Conservation (phyloP, 1,140 invertebrate genomes). For the Pygmarrhopalites habei region DNA sequence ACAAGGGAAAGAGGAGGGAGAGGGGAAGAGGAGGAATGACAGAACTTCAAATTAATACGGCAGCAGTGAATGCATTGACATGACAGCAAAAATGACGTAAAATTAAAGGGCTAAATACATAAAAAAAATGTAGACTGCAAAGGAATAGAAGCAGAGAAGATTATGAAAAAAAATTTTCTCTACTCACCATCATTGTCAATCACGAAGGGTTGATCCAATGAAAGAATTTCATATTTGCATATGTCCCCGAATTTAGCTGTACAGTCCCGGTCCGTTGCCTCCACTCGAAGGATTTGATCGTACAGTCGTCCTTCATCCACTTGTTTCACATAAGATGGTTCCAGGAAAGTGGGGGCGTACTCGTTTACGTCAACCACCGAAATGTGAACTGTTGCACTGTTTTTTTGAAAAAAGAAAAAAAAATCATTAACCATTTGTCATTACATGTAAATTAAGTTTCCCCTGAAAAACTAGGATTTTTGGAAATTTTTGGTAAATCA, state of each 20-base stretch:
- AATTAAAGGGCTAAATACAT: too few species aligned
- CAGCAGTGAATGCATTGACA: too few species aligned
- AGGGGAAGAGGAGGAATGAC: too few species aligned
- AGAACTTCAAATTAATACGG: too few species aligned
- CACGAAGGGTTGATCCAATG: slow-evolving; percentile 78
- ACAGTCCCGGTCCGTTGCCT: slow-evolving; percentile 83
- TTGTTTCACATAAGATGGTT: slow-evolving; percentile 79
- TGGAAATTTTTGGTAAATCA: too few species aligned
- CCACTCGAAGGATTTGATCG: slow-evolving; percentile 79
- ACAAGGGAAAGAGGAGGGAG: too few species aligned
- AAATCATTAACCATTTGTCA: background rate
- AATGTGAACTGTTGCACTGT: slow-evolving; percentile 86
- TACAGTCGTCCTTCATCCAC: slow-evolving; percentile 87
- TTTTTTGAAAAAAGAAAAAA: slow-evolving; percentile 17
- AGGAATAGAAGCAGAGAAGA: too few species aligned
- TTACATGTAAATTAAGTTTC: too few species aligned
- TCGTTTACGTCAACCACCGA: slow-evolving; percentile 94
- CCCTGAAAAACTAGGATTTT: too few species aligned
- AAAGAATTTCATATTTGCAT: slow-evolving; percentile 91
- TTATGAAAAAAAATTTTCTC: too few species aligned
- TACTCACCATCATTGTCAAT: slow-evolving; percentile 78
- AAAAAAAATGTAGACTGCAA: too few species aligned
- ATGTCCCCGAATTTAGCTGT: slow-evolving; percentile 86
- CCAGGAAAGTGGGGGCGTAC: slow-evolving; percentile 78
- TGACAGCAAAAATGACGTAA: too few species aligned